These are phyloP conservation scores for Paelopatides confundens DNA, from an alignment of 53 echinoderm and acorn worm species.

Conservation along the genomic window DNA sequence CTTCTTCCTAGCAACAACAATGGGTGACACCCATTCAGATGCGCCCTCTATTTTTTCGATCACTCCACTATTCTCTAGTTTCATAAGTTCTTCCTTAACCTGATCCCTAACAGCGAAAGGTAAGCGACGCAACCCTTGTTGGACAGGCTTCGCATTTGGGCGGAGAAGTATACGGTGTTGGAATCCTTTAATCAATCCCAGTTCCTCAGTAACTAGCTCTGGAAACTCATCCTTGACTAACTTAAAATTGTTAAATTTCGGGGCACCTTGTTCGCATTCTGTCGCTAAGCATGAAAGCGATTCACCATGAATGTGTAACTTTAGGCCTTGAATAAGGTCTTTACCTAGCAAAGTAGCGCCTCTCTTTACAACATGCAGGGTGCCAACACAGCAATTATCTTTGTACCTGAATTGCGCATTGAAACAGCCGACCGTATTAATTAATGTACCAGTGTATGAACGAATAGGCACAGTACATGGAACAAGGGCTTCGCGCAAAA, in stretches of 20 bases:
- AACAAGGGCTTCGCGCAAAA: background rate
- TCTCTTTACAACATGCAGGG: background rate
- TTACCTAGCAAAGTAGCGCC: background rate
- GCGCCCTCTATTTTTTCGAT: constrained; percentile 40
- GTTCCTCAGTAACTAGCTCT: background rate
- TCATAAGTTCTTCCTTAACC: constrained; percentile 57
- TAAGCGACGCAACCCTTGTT: background rate
- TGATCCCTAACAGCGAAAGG: constrained; percentile 26
- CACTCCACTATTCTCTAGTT: constrained; percentile 46
- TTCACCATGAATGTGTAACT: background rate
- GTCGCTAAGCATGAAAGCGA: background rate
- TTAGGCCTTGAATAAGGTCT: constrained; percentile 1
- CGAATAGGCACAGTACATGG: background rate
- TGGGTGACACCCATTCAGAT: constrained; percentile 45
- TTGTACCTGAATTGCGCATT: background rate
- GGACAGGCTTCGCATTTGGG: background rate
- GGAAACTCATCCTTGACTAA: too few relatives aligned
- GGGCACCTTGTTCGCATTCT: background rate
- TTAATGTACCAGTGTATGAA: background rate
- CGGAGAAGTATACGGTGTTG: background rate
- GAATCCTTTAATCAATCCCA: constrained; percentile 2
- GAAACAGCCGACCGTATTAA: background rate
- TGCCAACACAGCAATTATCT: background rate
- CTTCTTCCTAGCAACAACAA: constrained; percentile 43
- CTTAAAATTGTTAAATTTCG: background rate